These are phyloP conservation scores for Oncorhynchus gorbuscha DNA, from an alignment of 2,113 vertebrate species.

Conservation along the genomic window DNA sequence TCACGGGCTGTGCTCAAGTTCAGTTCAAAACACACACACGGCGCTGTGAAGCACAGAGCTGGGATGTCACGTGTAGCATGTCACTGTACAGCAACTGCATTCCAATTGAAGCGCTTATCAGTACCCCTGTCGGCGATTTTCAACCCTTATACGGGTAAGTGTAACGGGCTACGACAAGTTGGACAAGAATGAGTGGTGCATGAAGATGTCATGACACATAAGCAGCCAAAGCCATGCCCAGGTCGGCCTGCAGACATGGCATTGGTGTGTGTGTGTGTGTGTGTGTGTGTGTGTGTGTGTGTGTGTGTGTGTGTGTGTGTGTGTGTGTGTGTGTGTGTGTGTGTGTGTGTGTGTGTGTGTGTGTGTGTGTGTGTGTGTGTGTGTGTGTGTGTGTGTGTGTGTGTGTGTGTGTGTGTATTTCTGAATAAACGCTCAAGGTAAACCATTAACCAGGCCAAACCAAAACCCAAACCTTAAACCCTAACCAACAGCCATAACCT, in stretches of 20 bases:
- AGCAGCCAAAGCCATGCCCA: neutral
- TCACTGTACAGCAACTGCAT: too few relatives aligned
- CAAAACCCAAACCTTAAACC: neutral
- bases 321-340: constrained; percentile 29
- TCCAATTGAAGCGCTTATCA: too few relatives aligned
- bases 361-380: constrained; percentile 28
- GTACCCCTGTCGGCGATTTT: too few relatives aligned
- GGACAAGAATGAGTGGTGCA: neutral
- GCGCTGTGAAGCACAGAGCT: too few relatives aligned
- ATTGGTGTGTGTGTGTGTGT: constrained; percentile 22
- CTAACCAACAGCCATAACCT: neutral
- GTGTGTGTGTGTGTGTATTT: constrained; percentile 8
- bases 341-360: constrained; percentile 28
- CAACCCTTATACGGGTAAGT: too few relatives aligned
- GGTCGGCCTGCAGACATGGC: neutral
- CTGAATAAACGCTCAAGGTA: constrained; percentile 1
- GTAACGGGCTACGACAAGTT: neutral
- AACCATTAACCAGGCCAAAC: neutral
- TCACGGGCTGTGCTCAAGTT: too few relatives aligned
- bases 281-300: constrained; percentile 28
- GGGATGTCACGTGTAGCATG: too few relatives aligned
- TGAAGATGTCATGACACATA: neutral
- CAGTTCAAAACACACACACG: too few relatives aligned
- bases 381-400: constrained; percentile 15
- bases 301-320: constrained; percentile 31